Base-by-base conservation (phyloP, 2,888 invertebrate genomes). In the Seira sanloemensis region DNA sequence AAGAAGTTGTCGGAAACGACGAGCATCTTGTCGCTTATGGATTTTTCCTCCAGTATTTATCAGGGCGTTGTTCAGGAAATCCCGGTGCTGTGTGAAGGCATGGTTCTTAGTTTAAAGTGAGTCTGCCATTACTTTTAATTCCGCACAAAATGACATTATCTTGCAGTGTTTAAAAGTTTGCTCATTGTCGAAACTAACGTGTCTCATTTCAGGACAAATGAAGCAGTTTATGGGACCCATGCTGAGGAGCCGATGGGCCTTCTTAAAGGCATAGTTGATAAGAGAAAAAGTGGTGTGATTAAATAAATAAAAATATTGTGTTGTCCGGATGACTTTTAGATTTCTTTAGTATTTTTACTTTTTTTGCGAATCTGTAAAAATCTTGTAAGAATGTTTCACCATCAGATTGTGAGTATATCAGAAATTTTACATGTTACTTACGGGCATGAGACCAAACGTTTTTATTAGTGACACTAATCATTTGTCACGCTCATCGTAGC, bases 31-130 rank as follows among this genome's bases (percentile, higher is more conserved):
- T 24, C 77, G 2, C 74, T 87, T 19, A 79, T 81, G 77, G 86
- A 86, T 58, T 87, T 83, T 58, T 80, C 85, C 16, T 82, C 83
- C 19, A 80, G 82, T 62, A 66, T 82, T 46, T 87, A 87, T 69
- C 86, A 86, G 65, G 69, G 76, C 18, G 86, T 86, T 21, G 67
- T 87, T 5, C 83, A 83, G 19, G 74, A 78, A 37, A 75, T 80
- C n/a, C 78, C 85, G 1, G 69, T 85, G n/a, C 58, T 54, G 12
- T 73, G 77, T 58, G 83, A 83, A 5, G 78, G 76, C 1, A 84
- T 86, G 81, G 18, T n/a, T 2, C 58, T 82, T 7, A 24, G 67
- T 54, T 72, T 82, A 65, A 72, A 27, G 76, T 77, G 71, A 67
- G 21, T 24, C 5, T 1, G 62, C 46, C 18, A 7, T 16, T n/a